Conservation (phyloP, 2,888 invertebrate genomes). For the Zaprionus lineosus region DNA sequence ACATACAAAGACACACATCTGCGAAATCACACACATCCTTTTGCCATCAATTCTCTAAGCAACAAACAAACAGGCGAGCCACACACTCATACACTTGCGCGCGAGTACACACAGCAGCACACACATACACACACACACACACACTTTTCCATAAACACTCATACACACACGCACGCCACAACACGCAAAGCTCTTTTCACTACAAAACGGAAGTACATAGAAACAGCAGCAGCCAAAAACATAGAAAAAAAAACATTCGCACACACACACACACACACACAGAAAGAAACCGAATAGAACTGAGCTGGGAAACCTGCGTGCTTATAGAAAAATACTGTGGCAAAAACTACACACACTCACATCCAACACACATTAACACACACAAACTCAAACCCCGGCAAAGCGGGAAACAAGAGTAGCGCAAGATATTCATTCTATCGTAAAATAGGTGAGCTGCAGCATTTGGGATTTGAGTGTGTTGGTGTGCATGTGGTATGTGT, state of each 20-base stretch:
- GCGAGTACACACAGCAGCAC: slow-evolving; percentile 33
- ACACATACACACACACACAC: slow-evolving; percentile 30
- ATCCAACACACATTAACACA: slow-evolving; percentile 12
- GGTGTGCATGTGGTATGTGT: slow-evolving; percentile 14
- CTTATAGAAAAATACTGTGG: slow-evolving; percentile 73
- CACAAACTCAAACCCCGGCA: slow-evolving; percentile 2
- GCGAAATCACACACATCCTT: slow-evolving; percentile 75
- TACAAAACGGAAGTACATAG: slow-evolving; percentile 75
- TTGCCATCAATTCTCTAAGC: slow-evolving; percentile 77
- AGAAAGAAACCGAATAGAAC: slow-evolving; percentile 38
- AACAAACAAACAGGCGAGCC: slow-evolving; percentile 69
- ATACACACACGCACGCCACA: slow-evolving; percentile 56
- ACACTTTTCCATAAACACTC: no score
- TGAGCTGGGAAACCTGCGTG: slow-evolving; percentile 58
- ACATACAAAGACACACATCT: slow-evolving; percentile 23
- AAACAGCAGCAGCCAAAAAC: slow-evolving; percentile 60
- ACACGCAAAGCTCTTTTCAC: slow-evolving; percentile 77
- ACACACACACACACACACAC: slow-evolving; percentile 12
- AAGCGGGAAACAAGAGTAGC: slow-evolving; percentile 17
- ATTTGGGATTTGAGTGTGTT: slow-evolving; percentile 5
- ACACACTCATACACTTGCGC: slow-evolving; percentile 39
- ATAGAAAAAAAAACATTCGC: slow-evolving; percentile 31
- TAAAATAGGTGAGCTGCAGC: slow-evolving; percentile 75
- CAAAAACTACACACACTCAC: slow-evolving; percentile 58
- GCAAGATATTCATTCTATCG: slow-evolving; percentile 75